Base-by-base conservation (phyloP, 2,113 vertebrate species). In the Grammomys dolichurus region DNA sequence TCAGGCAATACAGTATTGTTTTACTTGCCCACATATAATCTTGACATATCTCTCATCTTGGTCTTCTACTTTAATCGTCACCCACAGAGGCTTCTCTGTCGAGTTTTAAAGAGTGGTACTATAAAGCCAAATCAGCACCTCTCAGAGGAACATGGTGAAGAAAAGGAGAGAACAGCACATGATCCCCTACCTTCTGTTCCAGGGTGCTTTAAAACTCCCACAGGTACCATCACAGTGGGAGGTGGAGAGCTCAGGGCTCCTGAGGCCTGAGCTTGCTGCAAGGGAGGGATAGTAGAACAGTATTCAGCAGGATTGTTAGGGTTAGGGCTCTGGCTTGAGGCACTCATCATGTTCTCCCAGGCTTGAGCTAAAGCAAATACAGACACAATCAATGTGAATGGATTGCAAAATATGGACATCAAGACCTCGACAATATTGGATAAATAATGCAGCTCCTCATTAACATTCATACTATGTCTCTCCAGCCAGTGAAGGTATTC, bases 221-320 rank as follows among this genome's bases (percentile, higher is more conserved):
- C 99, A 33, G 99, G 99, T 95, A 99, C 99, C 99, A 99, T 99
- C 98, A 99, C 99, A 56, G 99, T 99, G 98, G 99, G 99, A 98
- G 99, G 99, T 0, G 99, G 99, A 36, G 99, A 99, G 98, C 99
- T 99, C 98, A 99, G 99, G 43, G 99, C 99, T 4, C 99, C 99
- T 2, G 99, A 99, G 85, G 99, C 99, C 98, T 99, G 99, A 95
- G 99, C 99, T 98, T 99, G 99, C 98, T 99, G 99, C 98, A 99
- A 99, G 76, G 99, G 99, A 97, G 99, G 99, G 98, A 99, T 99
- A 98, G 99, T 99, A 98, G 99, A 99, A 99, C 99, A 99, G 99
- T 99, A 99, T 98, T 99, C 99, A 24, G 99, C 99, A 0, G 99
- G 99, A 98, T 99, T 99, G 99, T 99, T 99, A 98, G 99, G 99